Conservation (phyloP, 2,888 invertebrate genomes). For the Harpalus rufipes region DNA sequence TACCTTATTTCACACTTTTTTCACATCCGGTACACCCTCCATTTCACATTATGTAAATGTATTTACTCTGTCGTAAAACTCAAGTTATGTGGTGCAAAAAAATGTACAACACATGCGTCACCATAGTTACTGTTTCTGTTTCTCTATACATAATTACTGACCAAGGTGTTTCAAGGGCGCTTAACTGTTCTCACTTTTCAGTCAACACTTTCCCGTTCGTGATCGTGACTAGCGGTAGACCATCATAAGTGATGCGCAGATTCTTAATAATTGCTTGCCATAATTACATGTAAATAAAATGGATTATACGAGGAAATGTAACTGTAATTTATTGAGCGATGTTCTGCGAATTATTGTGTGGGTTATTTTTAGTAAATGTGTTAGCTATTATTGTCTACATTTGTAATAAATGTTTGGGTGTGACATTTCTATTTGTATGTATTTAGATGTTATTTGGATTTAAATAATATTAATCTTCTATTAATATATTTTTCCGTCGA, state of each 20-base stretch:
- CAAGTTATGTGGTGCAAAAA: conserved; percentile 10
- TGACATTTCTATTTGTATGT: too few relatives aligned
- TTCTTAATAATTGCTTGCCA: not conserved
- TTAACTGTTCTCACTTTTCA: not conserved
- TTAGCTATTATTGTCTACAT: too few relatives aligned
- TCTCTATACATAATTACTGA: not conserved
- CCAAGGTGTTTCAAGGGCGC: conserved; percentile 9
- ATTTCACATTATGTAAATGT: not conserved
- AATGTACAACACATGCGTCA: conserved; percentile 4
- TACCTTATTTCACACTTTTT: not conserved
- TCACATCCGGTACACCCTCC: not conserved
- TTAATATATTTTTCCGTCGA: too few relatives aligned
- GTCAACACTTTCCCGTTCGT: conserved; percentile 30
- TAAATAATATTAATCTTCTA: too few relatives aligned
- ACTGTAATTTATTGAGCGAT: conserved; percentile 6
- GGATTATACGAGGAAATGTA: not conserved
- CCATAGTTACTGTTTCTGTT: conserved; percentile 9
- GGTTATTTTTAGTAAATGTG: not conserved
- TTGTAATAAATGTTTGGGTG: too few relatives aligned
- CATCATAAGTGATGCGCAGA: not conserved
- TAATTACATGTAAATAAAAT: conserved; percentile 36
- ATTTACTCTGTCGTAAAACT: not conserved
- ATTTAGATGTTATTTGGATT: too few relatives aligned
- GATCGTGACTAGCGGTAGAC: conserved; percentile 11
- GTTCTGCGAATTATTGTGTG: not conserved